Evolutionary conservation across 2,797 vertebrate species (phyloP).

Genomic region (Borostomias antarcticus): DNA sequence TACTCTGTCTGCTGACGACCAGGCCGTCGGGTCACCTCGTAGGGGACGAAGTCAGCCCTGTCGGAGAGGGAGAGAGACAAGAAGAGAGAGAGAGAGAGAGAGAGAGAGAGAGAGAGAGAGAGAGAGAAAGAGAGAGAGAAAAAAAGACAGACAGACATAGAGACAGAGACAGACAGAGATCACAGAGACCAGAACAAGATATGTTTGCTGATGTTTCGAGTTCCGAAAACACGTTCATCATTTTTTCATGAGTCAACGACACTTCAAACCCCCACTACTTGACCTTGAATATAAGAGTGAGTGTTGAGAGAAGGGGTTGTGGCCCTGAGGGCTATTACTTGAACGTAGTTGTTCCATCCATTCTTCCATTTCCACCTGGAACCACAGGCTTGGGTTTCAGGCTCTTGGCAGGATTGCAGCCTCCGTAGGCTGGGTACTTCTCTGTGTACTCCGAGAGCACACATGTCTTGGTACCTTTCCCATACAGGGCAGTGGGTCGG

Average conservation of each 20-base stretch:
- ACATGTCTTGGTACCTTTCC: constrained; percentile 48
- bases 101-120: constrained; percentile 13
- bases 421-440: constrained; percentile 75
- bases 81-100: constrained; percentile 21
- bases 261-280: background rate
- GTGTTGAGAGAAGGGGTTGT: background rate
- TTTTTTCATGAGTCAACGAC: too few relatives aligned
- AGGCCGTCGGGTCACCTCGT: constrained; percentile 65
- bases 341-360: constrained; percentile 82
- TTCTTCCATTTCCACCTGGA: constrained; percentile 55
- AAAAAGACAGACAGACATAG: background rate
- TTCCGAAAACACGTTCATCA: too few relatives aligned
- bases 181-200: too few relatives aligned
- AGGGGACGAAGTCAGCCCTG: constrained; percentile 81
- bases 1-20: constrained; percentile 64
- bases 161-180: background rate
- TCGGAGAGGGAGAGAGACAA: constrained; percentile 6
- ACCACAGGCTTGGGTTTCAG: constrained; percentile 73
- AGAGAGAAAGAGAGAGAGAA: constrained; percentile 4
- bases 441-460: constrained; percentile 80
- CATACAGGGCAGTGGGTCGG: constrained; percentile 71
- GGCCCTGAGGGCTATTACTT: constrained; percentile 67
- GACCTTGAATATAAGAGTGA: background rate
- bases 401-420: constrained; percentile 63
- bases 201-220: too few relatives aligned